These are phyloP conservation scores for Carcina quercana DNA, from an alignment of 2,888 invertebrate species.

Conservation along the genomic window DNA sequence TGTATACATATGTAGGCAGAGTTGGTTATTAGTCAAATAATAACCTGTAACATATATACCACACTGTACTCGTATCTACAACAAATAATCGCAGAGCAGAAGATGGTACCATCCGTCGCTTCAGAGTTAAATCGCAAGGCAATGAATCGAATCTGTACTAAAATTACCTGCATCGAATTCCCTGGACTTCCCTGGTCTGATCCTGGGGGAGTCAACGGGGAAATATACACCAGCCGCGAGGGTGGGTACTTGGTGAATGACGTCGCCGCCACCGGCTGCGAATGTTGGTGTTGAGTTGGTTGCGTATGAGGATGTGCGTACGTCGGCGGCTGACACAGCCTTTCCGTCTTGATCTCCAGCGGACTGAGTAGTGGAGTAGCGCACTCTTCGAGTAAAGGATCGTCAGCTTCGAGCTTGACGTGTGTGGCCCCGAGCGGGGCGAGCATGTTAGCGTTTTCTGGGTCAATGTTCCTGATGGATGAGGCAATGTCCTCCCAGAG, in stretches of 20 bases:
- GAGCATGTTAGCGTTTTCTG: slow-evolving; percentile 91
- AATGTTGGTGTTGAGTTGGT: slow-evolving; percentile 43
- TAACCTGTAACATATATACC: too few species aligned
- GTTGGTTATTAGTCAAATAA: too few species aligned
- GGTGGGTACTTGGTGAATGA: slow-evolving; percentile 62
- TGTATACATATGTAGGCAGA: too few species aligned
- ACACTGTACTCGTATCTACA: too few species aligned
- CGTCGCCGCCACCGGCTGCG: slow-evolving; percentile 44
- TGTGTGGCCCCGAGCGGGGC: slow-evolving; percentile 79
- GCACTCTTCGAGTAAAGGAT: slow-evolving; percentile 72
- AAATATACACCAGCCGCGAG: slow-evolving; percentile 80
- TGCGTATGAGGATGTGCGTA: slow-evolving; percentile 38
- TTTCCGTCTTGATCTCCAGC: slow-evolving; percentile 87
- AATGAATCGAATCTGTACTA: too few species aligned
- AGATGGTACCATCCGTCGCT: slow-evolving; percentile 54
- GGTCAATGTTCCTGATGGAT: slow-evolving; percentile 92
- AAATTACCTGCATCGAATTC: slow-evolving; percentile 75
- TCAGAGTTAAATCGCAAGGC: slow-evolving; percentile 43
- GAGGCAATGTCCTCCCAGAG: slow-evolving; percentile 95
- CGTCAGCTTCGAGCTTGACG: slow-evolving; percentile 86
- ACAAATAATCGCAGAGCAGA: slow-evolving; percentile 45
- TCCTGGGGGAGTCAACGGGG: slow-evolving; percentile 90
- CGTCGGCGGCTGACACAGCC: slow-evolving; percentile 75
- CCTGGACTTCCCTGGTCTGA: slow-evolving; percentile 91
- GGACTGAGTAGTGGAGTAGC: slow-evolving; percentile 84